phyloP scores from a whole-genome alignment of 1,140 invertebrate genomes.

The Oreohelix idahoensis region DNA sequence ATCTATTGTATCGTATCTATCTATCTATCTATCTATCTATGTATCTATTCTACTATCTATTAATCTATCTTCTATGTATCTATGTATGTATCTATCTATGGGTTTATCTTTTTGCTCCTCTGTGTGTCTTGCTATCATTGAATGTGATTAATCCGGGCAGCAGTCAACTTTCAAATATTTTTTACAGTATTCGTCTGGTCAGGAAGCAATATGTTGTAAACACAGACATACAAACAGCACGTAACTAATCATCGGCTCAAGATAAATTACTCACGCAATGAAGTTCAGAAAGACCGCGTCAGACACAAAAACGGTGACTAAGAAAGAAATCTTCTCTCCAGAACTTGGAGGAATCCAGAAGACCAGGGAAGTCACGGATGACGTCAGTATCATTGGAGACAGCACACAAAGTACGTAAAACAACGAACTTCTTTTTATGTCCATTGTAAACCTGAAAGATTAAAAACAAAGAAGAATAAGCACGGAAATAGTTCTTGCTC shows the following conservation, averaged over 20 bases:
- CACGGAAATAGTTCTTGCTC: too few relatives aligned
- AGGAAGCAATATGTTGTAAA: neutral
- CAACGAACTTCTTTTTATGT: neutral
- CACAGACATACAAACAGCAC: neutral
- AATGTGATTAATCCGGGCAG: too few relatives aligned
- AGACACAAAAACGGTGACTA: conserved; percentile 3
- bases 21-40: too few relatives aligned
- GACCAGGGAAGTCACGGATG: neutral
- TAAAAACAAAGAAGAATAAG: too few relatives aligned
- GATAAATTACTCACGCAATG: conserved; percentile 17
- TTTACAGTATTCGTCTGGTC: neutral
- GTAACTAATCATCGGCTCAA: neutral
- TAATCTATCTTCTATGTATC: too few relatives aligned
- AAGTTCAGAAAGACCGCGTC: conserved; percentile 15
- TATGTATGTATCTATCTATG: too few relatives aligned
- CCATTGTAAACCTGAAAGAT: neutral
- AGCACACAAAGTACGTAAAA: conserved; percentile 6
- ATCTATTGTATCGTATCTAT: too few relatives aligned
- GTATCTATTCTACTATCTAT: too few relatives aligned
- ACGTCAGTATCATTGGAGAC: neutral
- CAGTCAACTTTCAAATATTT: too few relatives aligned
- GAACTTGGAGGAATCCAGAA: conserved; percentile 11
- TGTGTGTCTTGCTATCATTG: too few relatives aligned
- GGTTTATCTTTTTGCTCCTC: too few relatives aligned
- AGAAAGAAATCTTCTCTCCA: conserved; percentile 21